Conservation (phyloP, 2,797 vertebrate species). For the Staurois parvus region DNA sequence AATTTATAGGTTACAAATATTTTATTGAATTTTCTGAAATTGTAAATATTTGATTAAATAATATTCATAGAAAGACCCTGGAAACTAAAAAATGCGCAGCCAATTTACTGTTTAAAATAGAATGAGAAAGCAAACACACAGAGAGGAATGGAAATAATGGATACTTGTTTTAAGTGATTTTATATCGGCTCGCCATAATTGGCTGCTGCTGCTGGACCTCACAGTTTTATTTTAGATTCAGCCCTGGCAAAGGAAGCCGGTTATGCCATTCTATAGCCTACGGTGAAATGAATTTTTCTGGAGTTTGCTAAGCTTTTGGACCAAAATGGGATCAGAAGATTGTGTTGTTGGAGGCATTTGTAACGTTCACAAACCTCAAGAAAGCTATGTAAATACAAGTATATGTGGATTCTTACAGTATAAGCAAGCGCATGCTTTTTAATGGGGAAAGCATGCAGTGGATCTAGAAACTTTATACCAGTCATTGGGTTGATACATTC, state of each 20-base stretch:
- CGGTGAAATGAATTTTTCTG: no score
- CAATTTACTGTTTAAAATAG: conserved; percentile 47
- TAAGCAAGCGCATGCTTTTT: no score
- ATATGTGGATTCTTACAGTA: no score
- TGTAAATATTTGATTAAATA: conserved; percentile 57
- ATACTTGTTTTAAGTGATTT: conserved; percentile 41
- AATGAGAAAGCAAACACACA: conserved; percentile 34
- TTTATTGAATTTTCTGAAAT: conserved; percentile 53
- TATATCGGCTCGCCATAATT: conserved; percentile 11
- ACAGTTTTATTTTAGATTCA: conserved; percentile 9
- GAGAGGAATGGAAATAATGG: conserved; percentile 22
- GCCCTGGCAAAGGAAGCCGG: not conserved
- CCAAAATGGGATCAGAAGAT: no score
- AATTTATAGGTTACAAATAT: conserved; percentile 46
- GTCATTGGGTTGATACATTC: no score
- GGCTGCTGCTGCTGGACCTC: conserved; percentile 25
- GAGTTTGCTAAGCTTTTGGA: no score
- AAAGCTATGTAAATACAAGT: no score
- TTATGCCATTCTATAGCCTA: not conserved
- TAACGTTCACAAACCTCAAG: no score
- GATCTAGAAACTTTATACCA: no score
- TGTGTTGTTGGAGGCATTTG: no score
- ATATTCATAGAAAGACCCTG: conserved; percentile 38
- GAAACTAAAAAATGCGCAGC: conserved; percentile 45
- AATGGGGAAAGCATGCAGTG: no score